Evolutionary conservation across 2,797 vertebrate species (phyloP).

Genomic region (Podarcis siculus): DNA sequence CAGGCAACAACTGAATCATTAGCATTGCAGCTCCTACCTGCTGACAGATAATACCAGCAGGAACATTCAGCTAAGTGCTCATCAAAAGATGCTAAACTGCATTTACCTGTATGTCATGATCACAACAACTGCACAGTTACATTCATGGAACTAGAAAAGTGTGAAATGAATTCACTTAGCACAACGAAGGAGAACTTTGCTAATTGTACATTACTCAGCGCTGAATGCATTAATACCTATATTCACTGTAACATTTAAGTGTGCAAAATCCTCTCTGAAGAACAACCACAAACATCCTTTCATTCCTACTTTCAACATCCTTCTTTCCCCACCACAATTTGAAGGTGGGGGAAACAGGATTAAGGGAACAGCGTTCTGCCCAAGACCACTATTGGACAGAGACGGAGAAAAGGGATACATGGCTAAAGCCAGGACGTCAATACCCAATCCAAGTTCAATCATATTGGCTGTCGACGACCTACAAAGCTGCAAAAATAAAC

Average conservation of each 20-base stretch:
- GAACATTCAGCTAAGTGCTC: conserved; percentile 22
- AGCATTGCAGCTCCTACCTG: background rate
- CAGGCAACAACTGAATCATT: background rate
- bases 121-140: background rate
- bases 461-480: background rate
- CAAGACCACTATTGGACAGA: background rate
- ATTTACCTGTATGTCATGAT: background rate
- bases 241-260: background rate
- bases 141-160: background rate
- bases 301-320: background rate
- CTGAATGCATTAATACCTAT: conserved; percentile 3
- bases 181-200: background rate
- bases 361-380: background rate
- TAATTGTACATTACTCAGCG: background rate
- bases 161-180: background rate
- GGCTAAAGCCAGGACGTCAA: background rate
- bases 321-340: background rate
- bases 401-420: background rate
- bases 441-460: background rate
- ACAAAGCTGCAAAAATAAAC: background rate
- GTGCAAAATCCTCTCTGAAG: background rate
- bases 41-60: background rate
- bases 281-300: background rate
- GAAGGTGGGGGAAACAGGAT: background rate
- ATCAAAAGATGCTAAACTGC: background rate